A percentile compares a stretch with the other conserved stretches of the same genome.
phyloP scores from a whole-genome alignment of 2,888 invertebrate genomes.

The Celastrina argiolus region DNA sequence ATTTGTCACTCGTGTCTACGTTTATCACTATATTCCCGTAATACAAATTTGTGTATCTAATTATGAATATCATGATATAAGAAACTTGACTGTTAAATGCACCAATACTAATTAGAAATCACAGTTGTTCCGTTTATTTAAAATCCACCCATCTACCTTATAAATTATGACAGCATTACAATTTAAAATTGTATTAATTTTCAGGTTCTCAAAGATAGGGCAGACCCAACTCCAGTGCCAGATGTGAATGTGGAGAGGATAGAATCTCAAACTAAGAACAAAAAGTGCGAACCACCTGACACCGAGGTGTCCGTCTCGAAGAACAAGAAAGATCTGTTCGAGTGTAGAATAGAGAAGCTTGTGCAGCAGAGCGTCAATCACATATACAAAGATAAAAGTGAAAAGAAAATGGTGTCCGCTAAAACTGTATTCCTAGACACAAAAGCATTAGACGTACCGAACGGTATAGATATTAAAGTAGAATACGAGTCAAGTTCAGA shows the following conservation, averaged over 20 bases:
- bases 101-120: too few relatives aligned
- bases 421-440: slow-evolving; percentile 63
- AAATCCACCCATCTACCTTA: too few relatives aligned
- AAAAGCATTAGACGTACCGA: slow-evolving; percentile 30
- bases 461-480: not conserved
- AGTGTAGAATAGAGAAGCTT: slow-evolving; percentile 63
- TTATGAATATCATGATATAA: too few relatives aligned
- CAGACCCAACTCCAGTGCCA: slow-evolving; percentile 53
- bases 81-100: too few relatives aligned
- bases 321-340: slow-evolving; percentile 48
- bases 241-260: slow-evolving; percentile 34
- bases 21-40: too few relatives aligned
- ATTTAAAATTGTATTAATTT: slow-evolving; percentile 28
- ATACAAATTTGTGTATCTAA: too few relatives aligned
- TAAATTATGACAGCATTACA: too few relatives aligned
- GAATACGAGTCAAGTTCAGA: slow-evolving; percentile 2
- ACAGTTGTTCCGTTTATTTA: too few relatives aligned
- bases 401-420: slow-evolving; percentile 56
- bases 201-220: slow-evolving; percentile 51
- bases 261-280: slow-evolving; percentile 29
- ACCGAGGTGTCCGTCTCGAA: slow-evolving; percentile 25
- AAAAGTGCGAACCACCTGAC: slow-evolving; percentile 17
- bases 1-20: too few relatives aligned
- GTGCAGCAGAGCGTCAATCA: slow-evolving; percentile 68
- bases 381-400: slow-evolving; percentile 50